These are phyloP conservation scores for Pipistrellus kuhlii DNA, from an alignment of 2,797 vertebrate species.

Conservation along the genomic window DNA sequence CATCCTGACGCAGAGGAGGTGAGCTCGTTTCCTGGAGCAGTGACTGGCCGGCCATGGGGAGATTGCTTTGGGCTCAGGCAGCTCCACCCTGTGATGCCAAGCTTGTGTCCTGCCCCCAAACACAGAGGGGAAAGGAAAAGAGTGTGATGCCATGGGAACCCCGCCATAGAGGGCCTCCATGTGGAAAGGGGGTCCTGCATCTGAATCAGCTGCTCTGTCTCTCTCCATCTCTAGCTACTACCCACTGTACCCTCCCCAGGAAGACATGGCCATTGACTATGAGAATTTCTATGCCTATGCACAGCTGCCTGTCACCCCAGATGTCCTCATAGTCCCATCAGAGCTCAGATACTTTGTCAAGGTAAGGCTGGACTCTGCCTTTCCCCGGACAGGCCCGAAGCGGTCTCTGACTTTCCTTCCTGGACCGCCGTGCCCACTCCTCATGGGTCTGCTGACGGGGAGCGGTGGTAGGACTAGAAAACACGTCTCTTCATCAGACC, in stretches of 20 bases:
- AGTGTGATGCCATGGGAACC: background rate
- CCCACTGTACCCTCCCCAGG: constrained; percentile 94
- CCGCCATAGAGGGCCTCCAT: background rate
- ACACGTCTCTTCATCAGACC: background rate
- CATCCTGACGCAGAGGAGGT: constrained; percentile 95
- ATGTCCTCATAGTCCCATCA: constrained; percentile 93
- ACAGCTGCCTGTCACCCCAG: constrained; percentile 91
- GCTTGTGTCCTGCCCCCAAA: background rate
- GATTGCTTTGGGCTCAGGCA: rapidly evolving
- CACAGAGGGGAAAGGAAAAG: background rate
- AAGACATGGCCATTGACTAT: constrained; percentile 94
- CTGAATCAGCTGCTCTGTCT: rapidly evolving
- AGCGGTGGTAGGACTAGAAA: background rate
- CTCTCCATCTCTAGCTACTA: constrained; percentile 90
- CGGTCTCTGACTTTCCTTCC: background rate
- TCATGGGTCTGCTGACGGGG: background rate
- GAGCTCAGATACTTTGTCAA: constrained; percentile 96
- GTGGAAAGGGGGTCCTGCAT: background rate
- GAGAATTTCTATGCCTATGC: constrained; percentile 89
- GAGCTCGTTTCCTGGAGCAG: background rate
- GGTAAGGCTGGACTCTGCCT: constrained; percentile 85
- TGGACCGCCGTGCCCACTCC: background rate
- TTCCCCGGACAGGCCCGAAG: background rate
- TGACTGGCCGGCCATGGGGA: rapidly evolving
- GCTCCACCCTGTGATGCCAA: background rate